These are phyloP conservation scores for Mormoops blainvillei DNA, from an alignment of 2,113 vertebrate genomes.

Conservation along the genomic window DNA sequence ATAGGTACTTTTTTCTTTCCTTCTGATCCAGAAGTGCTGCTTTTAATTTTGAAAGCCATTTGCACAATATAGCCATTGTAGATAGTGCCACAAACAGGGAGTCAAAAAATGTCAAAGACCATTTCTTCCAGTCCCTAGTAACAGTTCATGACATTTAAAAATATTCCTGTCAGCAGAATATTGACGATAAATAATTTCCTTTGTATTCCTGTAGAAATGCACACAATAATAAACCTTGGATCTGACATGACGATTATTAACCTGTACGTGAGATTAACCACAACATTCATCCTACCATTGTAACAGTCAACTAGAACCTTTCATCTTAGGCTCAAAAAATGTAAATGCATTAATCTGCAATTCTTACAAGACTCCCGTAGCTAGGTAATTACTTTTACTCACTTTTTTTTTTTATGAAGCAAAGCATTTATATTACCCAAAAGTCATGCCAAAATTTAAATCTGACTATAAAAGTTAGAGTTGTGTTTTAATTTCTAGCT, in stretches of 20 bases:
- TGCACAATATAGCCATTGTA: not conserved
- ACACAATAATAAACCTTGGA: slow-evolving; percentile 33
- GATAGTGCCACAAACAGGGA: not conserved
- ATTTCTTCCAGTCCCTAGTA: not conserved
- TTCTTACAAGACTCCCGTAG: not conserved
- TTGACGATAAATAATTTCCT: slow-evolving; percentile 44
- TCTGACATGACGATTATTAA: slow-evolving; percentile 44
- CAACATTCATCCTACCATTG: not conserved
- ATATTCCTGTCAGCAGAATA: slow-evolving; percentile 7
- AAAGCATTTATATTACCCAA: not conserved
- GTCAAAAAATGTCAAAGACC: slow-evolving; percentile 8
- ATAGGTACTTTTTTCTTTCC: not conserved
- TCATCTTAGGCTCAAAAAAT: not conserved
- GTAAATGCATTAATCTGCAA: slow-evolving; percentile 20
- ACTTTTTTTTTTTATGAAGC: not conserved
- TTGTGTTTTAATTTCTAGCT: not conserved
- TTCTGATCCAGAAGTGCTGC: not conserved
- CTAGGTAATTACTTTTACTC: slow-evolving; percentile 33
- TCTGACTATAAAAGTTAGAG: not conserved
- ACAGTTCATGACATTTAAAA: slow-evolving; percentile 20
- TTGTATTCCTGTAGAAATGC: slow-evolving; percentile 36
- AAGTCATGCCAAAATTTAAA: slow-evolving; percentile 16
- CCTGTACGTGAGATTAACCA: slow-evolving; percentile 1
- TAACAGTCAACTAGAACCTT: not conserved
- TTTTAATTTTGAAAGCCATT: slow-evolving; percentile 46